Percentiles rank a stretch among this genome's conserved stretches.
Evolutionary conservation across 2,113 vertebrate species (phyloP).

Genomic region (Tenebrosternarchus preto): DNA sequence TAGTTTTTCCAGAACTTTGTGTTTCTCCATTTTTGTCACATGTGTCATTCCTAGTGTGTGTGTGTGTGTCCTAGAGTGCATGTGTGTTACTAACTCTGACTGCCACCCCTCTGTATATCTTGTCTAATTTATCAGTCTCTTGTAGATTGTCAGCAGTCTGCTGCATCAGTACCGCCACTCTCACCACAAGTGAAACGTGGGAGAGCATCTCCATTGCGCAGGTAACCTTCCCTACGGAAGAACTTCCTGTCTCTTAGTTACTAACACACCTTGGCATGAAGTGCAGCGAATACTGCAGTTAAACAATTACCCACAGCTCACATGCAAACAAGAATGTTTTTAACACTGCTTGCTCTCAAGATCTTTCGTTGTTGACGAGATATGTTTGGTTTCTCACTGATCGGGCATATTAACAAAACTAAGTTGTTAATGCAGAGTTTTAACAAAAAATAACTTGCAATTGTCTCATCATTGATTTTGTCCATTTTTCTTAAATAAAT

Average conservation of each 20-base stretch:
- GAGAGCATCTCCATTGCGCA: constrained; percentile 82
- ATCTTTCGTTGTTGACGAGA: neutral
- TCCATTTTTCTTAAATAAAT: too few species aligned
- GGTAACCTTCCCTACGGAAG: constrained; percentile 77
- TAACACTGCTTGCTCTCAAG: neutral
- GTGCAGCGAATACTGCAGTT: too few species aligned
- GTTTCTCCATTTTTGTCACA: constrained; percentile 5
- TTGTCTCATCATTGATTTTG: neutral
- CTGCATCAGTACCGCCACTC: constrained; percentile 94
- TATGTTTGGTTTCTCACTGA: neutral
- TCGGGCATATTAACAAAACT: neutral
- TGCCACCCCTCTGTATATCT: constrained; percentile 90
- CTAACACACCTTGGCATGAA: neutral
- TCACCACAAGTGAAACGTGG: constrained; percentile 92
- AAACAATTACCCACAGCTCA: neutral
- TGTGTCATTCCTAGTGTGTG: constrained; percentile 74
- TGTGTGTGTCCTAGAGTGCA: constrained; percentile 57
- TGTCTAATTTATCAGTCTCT: constrained; percentile 99
- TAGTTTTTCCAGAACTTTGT: neutral
- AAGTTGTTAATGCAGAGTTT: too few species aligned
- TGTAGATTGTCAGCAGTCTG: constrained; percentile 99
- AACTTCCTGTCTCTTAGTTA: constrained; percentile 4
- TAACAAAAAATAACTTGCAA: too few species aligned
- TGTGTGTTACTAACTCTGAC: constrained; percentile 78
- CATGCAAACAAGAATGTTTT: neutral